Evolutionary conservation across 2,113 vertebrate species (phyloP).

Genomic region (Phasianus colchicus): DNA sequence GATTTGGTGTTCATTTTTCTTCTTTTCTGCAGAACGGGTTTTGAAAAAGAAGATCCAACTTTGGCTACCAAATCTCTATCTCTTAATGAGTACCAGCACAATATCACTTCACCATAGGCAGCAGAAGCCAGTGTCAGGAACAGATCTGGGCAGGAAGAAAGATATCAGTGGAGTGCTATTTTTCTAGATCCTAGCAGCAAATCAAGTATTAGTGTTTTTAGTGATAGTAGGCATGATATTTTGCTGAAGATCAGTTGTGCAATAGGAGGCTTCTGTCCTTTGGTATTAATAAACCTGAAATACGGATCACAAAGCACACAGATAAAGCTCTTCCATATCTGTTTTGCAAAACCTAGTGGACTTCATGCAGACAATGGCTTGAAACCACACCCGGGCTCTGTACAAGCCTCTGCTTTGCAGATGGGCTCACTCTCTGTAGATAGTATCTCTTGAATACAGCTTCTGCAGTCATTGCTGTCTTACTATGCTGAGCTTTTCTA

Average conservation of each 20-base stretch:
- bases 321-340: not conserved
- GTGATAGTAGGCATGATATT: not conserved
- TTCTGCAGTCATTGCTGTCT: not conserved
- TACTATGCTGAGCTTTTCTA: not conserved
- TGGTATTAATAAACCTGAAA: not conserved
- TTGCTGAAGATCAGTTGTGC: not conserved
- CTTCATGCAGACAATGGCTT: not conserved
- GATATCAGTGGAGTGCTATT: not conserved
- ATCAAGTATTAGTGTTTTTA: not conserved
- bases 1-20: fast-evolving
- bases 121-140: not conserved
- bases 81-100: not conserved
- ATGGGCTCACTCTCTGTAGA: not conserved
- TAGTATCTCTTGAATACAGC: not conserved
- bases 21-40: not conserved
- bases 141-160: not conserved
- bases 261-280: not conserved
- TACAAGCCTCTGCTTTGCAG: not conserved
- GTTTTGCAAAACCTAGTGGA: not conserved
- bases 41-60: not conserved
- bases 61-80: not conserved
- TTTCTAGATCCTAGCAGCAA: not conserved
- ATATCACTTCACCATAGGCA: not conserved
- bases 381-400: not conserved
- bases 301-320: not conserved